Conservation (phyloP, 2,113 vertebrate species). For the Aix galericulata region DNA sequence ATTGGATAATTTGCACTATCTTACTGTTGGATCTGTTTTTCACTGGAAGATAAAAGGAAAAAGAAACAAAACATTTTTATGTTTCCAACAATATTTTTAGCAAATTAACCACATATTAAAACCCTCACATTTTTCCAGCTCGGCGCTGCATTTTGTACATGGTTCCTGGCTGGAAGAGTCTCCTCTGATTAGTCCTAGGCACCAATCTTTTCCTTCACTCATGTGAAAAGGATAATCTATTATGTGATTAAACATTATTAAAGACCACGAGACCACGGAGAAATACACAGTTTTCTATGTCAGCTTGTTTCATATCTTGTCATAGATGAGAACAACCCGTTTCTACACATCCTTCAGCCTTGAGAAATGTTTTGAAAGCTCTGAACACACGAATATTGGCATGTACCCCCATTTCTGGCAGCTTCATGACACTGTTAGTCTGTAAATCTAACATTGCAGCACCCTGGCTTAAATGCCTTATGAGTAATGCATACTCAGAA, state of each 20-base stretch:
- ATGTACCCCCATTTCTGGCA: not conserved
- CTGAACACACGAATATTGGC: not conserved
- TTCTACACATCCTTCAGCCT: not conserved
- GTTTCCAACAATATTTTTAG: slow-evolving; percentile 56
- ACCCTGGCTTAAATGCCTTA: not conserved
- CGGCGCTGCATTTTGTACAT: not conserved
- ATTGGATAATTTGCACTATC: not conserved
- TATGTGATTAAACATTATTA: not conserved
- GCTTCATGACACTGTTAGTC: not conserved
- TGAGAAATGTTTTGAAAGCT: not conserved
- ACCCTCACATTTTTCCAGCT: not conserved
- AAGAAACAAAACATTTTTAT: not conserved
- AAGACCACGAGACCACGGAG: not conserved
- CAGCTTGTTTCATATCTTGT: not conserved
- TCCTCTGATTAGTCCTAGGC: not conserved
- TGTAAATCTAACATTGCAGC: not conserved
- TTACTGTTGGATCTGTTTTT: slow-evolving; percentile 14
- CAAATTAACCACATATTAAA: slow-evolving; percentile 56
- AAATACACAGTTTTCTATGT: not conserved
- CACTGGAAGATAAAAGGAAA: slow-evolving; percentile 41
- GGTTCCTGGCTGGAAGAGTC: not conserved
- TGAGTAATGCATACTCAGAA: not conserved
- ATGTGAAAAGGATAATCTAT: not conserved
- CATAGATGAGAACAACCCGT: not conserved
- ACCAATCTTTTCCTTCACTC: not conserved